These are phyloP conservation scores for Masnerella sp. DNA, from an alignment of 2,888 invertebrate species.

Conservation along the genomic window DNA sequence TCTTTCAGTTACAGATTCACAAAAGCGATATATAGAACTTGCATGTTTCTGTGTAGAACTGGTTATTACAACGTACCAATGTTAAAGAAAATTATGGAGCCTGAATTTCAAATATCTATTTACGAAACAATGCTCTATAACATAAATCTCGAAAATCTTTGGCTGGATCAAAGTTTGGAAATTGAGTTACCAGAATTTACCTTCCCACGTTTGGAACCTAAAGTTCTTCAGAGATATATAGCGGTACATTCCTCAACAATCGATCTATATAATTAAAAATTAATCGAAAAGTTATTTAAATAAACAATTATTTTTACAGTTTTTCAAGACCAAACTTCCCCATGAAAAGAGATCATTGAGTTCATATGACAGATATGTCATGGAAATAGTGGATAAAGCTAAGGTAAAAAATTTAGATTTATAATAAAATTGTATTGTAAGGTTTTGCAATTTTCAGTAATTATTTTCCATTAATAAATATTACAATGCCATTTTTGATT, in stretches of 20 bases:
- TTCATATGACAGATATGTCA: background rate
- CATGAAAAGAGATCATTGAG: background rate
- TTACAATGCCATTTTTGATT: too few species aligned
- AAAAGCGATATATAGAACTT: constrained; percentile 36
- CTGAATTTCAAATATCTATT: constrained; percentile 79
- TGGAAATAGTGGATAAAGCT: too few species aligned
- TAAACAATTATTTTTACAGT: background rate
- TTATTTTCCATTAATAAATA: too few species aligned
- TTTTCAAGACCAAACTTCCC: background rate
- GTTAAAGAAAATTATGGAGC: constrained; percentile 81
- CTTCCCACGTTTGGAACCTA: constrained; percentile 80
- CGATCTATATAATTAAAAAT: background rate
- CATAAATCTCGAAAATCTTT: constrained; percentile 81
- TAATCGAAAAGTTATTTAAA: background rate
- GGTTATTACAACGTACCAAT: constrained; percentile 73
- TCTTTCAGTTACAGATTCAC: constrained; percentile 62
- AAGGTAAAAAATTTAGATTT: too few species aligned
- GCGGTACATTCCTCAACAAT: constrained; percentile 3
- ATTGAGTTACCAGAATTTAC: constrained; percentile 81
- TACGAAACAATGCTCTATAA: constrained; percentile 79
- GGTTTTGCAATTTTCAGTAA: too few species aligned
- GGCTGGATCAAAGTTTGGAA: constrained; percentile 81
- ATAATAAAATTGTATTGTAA: too few species aligned
- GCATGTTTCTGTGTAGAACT: constrained; percentile 59
- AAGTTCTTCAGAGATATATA: constrained; percentile 49